Evolutionary conservation across 2,113 vertebrate species (phyloP).

Genomic region (Dicrurus megarhynchus): DNA sequence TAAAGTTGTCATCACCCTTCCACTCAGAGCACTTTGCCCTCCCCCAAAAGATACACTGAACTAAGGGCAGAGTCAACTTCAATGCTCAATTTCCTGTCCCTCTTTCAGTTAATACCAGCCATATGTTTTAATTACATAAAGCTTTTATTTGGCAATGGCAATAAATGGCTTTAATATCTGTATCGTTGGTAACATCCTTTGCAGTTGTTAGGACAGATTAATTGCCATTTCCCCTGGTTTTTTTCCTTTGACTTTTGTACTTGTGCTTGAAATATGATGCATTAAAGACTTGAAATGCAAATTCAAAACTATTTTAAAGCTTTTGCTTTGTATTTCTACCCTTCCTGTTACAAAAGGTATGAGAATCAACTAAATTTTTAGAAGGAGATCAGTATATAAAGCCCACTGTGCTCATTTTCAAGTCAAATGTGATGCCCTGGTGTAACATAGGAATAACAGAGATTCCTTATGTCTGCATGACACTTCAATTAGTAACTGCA

Average conservation of each 20-base stretch:
- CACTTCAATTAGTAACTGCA: background rate
- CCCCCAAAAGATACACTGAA: background rate
- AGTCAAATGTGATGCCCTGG: background rate
- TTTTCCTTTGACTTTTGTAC: background rate
- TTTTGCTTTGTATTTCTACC: background rate
- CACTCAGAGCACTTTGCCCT: background rate
- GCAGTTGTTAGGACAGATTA: conserved; percentile 19
- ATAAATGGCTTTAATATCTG: conserved; percentile 39
- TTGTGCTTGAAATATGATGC: background rate
- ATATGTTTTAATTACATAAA: conserved; percentile 28
- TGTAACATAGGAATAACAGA: background rate
- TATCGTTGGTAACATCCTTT: background rate
- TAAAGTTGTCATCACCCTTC: background rate
- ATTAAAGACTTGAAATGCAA: background rate
- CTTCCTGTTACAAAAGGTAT: background rate
- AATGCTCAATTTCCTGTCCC: conserved; percentile 46
- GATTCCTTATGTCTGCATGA: background rate
- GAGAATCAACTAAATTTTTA: background rate
- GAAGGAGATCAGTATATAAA: background rate
- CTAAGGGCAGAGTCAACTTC: background rate
- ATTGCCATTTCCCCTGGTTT: background rate
- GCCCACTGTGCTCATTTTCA: background rate
- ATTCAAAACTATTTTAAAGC: background rate
- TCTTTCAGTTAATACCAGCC: background rate
- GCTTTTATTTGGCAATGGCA: conserved; percentile 11